Percentiles rank a stretch among this genome's conserved stretches.
phyloP scores from a whole-genome alignment of 2,797 vertebrate genomes.

The Enteromius thamalakanensis region DNA sequence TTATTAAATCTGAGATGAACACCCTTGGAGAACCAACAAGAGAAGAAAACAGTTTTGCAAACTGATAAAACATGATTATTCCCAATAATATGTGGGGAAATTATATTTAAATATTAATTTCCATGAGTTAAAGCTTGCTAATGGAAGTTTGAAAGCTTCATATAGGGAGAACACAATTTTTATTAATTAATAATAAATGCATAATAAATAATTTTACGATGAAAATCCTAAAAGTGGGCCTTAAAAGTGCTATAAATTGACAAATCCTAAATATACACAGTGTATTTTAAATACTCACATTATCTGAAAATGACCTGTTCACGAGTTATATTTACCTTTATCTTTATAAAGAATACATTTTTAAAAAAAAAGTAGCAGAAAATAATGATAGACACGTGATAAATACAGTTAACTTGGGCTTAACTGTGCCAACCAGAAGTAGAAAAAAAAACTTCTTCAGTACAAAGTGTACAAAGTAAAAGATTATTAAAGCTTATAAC shows the following conservation, averaged over 20 bases:
- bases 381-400: not conserved
- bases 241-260: not conserved
- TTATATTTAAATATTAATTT: no score
- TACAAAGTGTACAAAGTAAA: not conserved
- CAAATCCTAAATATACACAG: not conserved
- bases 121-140: no score
- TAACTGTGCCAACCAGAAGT: not conserved
- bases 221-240: not conserved
- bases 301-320: not conserved
- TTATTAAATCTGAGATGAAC: no score
- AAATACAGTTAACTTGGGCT: not conserved
- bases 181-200: not conserved
- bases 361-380: not conserved
- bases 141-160: not conserved
- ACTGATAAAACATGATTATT: no score
- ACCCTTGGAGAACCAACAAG: no score
- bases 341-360: not conserved
- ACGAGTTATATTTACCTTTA: not conserved
- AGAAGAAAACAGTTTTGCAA: no score
- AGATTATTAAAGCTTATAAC: not conserved
- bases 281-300: not conserved
- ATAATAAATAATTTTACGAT: not conserved
- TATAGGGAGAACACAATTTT: not conserved
- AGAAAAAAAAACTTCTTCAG: not conserved
- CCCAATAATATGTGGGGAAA: no score